Conservation (phyloP, 1,140 invertebrate genomes). For the Brachionus rubens region DNA sequence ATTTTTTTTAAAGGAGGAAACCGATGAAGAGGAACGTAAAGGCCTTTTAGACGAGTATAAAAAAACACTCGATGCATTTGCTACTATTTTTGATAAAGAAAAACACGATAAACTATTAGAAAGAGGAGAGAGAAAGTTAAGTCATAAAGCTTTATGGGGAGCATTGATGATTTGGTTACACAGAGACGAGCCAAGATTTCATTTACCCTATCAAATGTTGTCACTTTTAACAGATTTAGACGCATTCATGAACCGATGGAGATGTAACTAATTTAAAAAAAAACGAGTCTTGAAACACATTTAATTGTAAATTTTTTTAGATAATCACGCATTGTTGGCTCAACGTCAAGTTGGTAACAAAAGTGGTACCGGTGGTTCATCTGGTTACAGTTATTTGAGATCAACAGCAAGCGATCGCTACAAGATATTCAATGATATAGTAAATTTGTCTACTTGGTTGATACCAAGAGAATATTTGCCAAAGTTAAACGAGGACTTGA, state of each 20-base stretch:
- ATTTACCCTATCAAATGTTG: constrained; percentile 86
- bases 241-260: constrained; percentile 96
- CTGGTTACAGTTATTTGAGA: constrained; percentile 93
- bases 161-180: constrained; percentile 96
- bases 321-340: constrained; percentile 97
- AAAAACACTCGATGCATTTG: constrained; percentile 76
- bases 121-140: constrained; percentile 77
- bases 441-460: constrained; percentile 92
- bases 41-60: constrained; percentile 71
- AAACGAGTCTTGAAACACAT: too few relatives aligned
- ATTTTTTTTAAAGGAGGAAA: constrained; percentile 63
- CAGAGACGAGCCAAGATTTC: constrained; percentile 89
- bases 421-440: constrained; percentile 95
- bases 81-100: constrained; percentile 78
- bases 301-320: constrained; percentile 63
- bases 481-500: constrained; percentile 74
- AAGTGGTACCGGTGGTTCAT: constrained; percentile 91
- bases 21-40: constrained; percentile 63
- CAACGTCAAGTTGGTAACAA: constrained; percentile 97
- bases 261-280: constrained; percentile 72
- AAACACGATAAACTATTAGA: constrained; percentile 69
- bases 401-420: constrained; percentile 95
- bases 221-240: constrained; percentile 94
- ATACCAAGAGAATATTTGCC: constrained; percentile 87
- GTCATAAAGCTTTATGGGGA: constrained; percentile 84